Evolutionary conservation across 2,113 vertebrate genomes (phyloP), one percentile per base, ranked within the genome.

Genomic region (Pica pica): DNA sequence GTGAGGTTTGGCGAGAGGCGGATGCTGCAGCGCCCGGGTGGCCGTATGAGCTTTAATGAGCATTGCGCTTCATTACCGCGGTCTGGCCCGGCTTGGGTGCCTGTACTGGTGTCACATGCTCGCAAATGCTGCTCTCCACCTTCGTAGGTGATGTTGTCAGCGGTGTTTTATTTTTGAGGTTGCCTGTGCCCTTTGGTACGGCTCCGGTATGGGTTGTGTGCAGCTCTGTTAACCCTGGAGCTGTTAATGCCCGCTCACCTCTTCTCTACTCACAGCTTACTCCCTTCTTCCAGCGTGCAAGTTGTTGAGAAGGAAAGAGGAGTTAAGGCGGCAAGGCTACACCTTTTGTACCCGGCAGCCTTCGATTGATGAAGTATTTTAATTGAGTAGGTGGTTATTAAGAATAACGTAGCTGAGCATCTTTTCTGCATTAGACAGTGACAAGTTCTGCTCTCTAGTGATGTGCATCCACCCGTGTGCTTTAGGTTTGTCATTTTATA

Each of bases 61-160:
- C 81, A 0, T 2, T 53, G 67, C 22, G 56, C 75, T 74, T 59
- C 68, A 5, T 59, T 33, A 13, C 20, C 39, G 53, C 87, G 37
- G 1, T 30, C 52, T 37, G 76, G 75, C 57, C 75, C 75, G 67
- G 67, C 35, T 1, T 1, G 44, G 33, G 33, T n/a, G 60, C 60
- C 76, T 6, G 28, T 10, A 4, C 65, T 0, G 16, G 16, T 19
- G n/a, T 13, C 22, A 9, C 0, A 12, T 7, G 16, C 4, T 4
- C 2, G 7, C 3, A 0, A 0, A 19, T 6, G 76, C 57, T 6
- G 37, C 59, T 55, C 2, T 10, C 6, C 3, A 0, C 5, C 5
- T 12, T 31, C 2, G 0, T 0, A 10, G 31, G 28, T 19, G 16
- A 3, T 1, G 9, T 7, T 60, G 27, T 16, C 19, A 0, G 28